These are phyloP conservation scores for Tetramorium bicarinatum DNA, from an alignment of 2,888 invertebrate genomes.

Conservation along the genomic window DNA sequence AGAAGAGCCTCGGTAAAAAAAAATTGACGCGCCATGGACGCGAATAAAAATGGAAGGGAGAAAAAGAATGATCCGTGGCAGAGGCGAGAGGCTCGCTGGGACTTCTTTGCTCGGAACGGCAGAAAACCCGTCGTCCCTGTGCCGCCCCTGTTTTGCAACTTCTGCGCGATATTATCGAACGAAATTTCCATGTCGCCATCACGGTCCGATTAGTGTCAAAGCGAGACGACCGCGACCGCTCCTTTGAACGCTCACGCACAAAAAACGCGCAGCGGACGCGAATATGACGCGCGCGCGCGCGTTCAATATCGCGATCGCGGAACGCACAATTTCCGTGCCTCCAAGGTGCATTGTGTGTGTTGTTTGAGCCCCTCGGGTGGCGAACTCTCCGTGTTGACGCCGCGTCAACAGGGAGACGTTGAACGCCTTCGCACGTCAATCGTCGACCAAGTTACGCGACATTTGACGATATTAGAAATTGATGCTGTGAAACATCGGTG, in stretches of 20 bases:
- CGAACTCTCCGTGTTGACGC: slow-evolving; percentile 16
- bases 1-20: not conserved
- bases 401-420: slow-evolving; percentile 17
- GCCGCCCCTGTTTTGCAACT: not conserved
- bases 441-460: slow-evolving; percentile 28
- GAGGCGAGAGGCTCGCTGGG: not conserved
- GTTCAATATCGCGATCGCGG: not conserved
- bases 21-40: not conserved
- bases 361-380: slow-evolving; percentile 1
- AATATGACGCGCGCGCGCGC: not conserved
- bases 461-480: slow-evolving; percentile 36
- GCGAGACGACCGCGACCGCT: not conserved
- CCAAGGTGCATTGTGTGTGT: not conserved
- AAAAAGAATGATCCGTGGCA: not conserved
- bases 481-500: not conserved
- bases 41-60: not conserved
- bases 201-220: slow-evolving; percentile 36
- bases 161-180: slow-evolving; percentile 36
- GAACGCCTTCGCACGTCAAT: slow-evolving; percentile 35
- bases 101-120: slow-evolving; percentile 34
- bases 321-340: not conserved
- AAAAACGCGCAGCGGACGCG: slow-evolving; percentile 18
- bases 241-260: slow-evolving; percentile 18
- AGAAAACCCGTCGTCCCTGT: not conserved
- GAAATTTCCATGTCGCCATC: slow-evolving; percentile 44